Conservation (phyloP, 2,797 vertebrate genomes). For the Paratrypauchen microcephalus region DNA sequence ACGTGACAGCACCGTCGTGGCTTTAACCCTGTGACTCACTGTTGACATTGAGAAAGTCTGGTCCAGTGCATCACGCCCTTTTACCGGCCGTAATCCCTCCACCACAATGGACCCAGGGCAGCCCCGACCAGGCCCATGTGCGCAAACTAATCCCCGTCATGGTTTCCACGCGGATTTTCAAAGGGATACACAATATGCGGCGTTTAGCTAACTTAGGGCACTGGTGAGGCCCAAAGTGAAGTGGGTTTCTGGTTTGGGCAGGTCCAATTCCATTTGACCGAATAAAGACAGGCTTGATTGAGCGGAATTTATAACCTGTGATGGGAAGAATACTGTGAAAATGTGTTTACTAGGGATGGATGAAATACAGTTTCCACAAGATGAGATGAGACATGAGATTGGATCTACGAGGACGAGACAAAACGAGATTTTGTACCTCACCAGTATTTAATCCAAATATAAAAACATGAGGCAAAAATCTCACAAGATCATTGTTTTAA, state of each 20-base stretch:
- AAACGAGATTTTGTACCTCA: too few species aligned
- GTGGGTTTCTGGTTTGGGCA: background rate
- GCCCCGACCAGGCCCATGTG: slow-evolving; percentile 33
- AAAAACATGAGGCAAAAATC: too few species aligned
- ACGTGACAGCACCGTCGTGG: slow-evolving; percentile 18
- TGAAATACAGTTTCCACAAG: too few species aligned
- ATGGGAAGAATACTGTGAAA: too few species aligned
- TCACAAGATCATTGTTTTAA: too few species aligned
- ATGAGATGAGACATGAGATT: too few species aligned
- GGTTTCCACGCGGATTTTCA: slow-evolving; percentile 35
- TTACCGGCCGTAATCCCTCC: slow-evolving; percentile 63
- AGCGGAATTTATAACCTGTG: too few species aligned
- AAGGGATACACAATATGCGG: slow-evolving; percentile 29
- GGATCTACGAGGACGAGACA: too few species aligned
- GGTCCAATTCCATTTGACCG: background rate
- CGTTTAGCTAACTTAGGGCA: slow-evolving; percentile 32
- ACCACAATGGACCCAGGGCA: slow-evolving; percentile 52
- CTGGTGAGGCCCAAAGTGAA: slow-evolving; percentile 20
- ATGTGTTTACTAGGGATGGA: too few species aligned
- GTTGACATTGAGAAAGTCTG: slow-evolving; percentile 62
- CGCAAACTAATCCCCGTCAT: slow-evolving; percentile 53
- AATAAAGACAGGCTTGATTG: slow-evolving; percentile 1
- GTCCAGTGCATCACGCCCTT: slow-evolving; percentile 64
- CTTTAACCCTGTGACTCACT: slow-evolving; percentile 62
- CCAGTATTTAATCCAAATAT: too few species aligned